phyloP scores from a whole-genome alignment of 2,797 vertebrate species.

The Lophotriccus pileatus region DNA sequence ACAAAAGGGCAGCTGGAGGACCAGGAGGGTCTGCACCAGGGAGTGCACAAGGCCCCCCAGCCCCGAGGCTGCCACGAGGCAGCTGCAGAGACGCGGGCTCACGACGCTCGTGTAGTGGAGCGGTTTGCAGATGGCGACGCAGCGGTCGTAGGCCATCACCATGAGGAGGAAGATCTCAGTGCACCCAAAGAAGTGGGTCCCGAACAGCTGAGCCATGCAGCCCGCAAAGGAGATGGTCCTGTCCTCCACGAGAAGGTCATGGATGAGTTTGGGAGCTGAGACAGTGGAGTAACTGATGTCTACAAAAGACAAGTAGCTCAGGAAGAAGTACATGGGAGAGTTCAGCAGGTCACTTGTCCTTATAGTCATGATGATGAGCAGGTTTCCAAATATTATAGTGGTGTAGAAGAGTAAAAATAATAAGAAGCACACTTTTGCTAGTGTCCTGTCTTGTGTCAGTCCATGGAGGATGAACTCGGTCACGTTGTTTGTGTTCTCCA shows the following conservation, averaged over 20 bases:
- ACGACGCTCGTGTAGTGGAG: slow-evolving; percentile 47
- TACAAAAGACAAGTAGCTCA: slow-evolving; percentile 18
- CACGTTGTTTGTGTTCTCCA: not conserved
- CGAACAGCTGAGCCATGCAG: slow-evolving; percentile 23
- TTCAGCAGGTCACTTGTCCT: not conserved
- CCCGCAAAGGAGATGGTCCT: not conserved
- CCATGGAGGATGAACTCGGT: not conserved
- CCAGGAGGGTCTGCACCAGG: not conserved
- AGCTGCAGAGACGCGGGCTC: not conserved
- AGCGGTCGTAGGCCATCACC: slow-evolving; percentile 58
- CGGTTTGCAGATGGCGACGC: slow-evolving; percentile 38
- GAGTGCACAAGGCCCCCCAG: slow-evolving; percentile 45
- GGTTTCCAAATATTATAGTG: not conserved
- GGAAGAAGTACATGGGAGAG: slow-evolving; percentile 50
- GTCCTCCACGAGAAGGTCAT: not conserved
- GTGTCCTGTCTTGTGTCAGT: not conserved
- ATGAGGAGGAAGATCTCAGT: slow-evolving; percentile 62
- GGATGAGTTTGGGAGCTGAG: slow-evolving; percentile 14
- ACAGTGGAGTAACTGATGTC: slow-evolving; percentile 26
- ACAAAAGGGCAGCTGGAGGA: slow-evolving; percentile 30
- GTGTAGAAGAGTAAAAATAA: not conserved
- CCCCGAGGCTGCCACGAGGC: slow-evolving; percentile 28
- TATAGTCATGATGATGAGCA: not conserved
- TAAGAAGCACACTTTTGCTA: not conserved
- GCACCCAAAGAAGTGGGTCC: slow-evolving; percentile 54